phyloP scores from a whole-genome alignment of 37 sponge, comb jelly and placozoan species.

The Axinella damicornis region DNA sequence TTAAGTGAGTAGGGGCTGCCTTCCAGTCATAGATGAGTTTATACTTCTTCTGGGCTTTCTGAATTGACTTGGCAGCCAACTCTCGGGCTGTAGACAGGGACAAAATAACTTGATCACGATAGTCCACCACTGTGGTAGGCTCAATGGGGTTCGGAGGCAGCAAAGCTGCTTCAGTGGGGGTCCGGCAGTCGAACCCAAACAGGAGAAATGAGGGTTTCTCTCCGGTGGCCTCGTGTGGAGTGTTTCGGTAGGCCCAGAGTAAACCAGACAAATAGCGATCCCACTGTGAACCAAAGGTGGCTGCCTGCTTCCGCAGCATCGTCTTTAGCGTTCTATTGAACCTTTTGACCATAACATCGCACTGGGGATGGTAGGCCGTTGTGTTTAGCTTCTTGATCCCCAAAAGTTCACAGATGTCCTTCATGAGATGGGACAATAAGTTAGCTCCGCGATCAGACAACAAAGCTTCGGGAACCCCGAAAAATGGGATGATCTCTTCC shows the following conservation, averaged over 20 bases:
- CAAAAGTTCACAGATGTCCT: constrained; percentile 29
- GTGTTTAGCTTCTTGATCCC: constrained; percentile 52
- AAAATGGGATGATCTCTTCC: constrained; percentile 36
- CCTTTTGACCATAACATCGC: constrained; percentile 26
- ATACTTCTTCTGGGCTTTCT: constrained; percentile 14
- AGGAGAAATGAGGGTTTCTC: constrained; percentile 53
- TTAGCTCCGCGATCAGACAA: constrained; percentile 46
- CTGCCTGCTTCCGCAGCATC: constrained; percentile 33
- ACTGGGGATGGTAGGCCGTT: constrained; percentile 48
- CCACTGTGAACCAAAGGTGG: constrained; percentile 34
- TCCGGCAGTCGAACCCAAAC: constrained; percentile 41
- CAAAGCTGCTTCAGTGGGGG: constrained; percentile 31
- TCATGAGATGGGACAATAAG: constrained; percentile 25
- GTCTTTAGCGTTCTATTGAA: constrained; percentile 41
- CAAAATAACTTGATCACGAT: constrained; percentile 27
- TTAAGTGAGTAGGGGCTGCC: background rate
- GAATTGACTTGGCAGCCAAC: constrained; percentile 16
- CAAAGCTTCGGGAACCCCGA: constrained; percentile 41
- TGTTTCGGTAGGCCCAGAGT: constrained; percentile 52
- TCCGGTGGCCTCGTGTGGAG: constrained; percentile 48
- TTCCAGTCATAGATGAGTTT: constrained; percentile 21
- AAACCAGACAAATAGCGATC: constrained; percentile 31
- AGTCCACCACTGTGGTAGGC: constrained; percentile 13
- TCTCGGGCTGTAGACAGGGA: constrained; percentile 33
- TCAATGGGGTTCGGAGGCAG: background rate